Evolutionary conservation across 2,797 vertebrate genomes (phyloP).

Genomic region (Paguma larvata): DNA sequence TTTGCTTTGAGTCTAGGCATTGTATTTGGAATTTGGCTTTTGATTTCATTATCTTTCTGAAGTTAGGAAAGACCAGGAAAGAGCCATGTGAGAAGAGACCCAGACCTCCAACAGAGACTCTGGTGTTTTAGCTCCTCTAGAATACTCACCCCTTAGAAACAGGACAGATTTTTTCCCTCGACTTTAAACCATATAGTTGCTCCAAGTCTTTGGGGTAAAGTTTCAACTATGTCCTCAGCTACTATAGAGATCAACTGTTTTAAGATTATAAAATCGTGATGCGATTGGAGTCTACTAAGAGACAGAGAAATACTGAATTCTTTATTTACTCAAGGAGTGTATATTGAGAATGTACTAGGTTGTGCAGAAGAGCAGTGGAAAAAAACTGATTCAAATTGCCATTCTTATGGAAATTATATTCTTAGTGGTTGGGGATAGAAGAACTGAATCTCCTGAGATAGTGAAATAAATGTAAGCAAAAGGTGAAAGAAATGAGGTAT

Average conservation of each 20-base stretch:
- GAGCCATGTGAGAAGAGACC: background rate
- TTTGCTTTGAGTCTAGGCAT: background rate
- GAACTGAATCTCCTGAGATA: background rate
- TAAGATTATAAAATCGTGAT: background rate
- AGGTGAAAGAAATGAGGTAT: background rate
- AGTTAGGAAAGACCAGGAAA: background rate
- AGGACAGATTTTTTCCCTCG: background rate
- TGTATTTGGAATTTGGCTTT: background rate
- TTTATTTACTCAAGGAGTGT: background rate
- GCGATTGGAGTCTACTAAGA: background rate
- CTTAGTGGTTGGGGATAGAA: background rate
- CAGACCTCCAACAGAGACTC: background rate
- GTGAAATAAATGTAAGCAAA: constrained; percentile 11
- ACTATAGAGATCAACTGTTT: background rate
- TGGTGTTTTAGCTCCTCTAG: background rate
- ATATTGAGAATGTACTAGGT: background rate
- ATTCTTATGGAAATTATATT: background rate
- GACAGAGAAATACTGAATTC: background rate
- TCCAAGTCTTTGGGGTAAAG: background rate
- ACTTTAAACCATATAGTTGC: background rate
- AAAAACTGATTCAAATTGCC: background rate
- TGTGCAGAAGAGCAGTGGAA: background rate
- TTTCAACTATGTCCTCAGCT: background rate
- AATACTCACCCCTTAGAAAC: background rate
- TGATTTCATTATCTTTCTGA: background rate